These are phyloP conservation scores for Sympetrum striolatum DNA, from an alignment of 2,888 invertebrate species.

Conservation along the genomic window DNA sequence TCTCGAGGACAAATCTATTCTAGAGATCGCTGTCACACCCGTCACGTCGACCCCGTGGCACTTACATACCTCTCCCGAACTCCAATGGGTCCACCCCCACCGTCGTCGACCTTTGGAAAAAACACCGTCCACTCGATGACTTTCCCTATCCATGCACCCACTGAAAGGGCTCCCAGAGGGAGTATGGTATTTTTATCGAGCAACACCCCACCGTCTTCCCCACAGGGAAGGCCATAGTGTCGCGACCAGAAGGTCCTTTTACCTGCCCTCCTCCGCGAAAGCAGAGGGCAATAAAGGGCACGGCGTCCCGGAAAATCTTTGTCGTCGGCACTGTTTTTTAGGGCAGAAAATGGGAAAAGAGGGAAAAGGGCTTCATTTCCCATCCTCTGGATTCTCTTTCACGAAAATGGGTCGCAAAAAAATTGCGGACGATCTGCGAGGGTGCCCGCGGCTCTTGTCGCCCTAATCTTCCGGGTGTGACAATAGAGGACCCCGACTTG, in stretches of 20 bases:
- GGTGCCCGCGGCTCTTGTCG: neutral
- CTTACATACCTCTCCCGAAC: neutral
- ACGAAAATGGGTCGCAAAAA: slow-evolving; percentile 10
- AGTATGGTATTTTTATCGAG: neutral
- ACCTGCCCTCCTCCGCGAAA: neutral
- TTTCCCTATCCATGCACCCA: neutral
- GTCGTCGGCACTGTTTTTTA: slow-evolving; percentile 20
- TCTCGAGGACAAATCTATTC: slow-evolving; percentile 42
- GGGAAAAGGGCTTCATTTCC: neutral
- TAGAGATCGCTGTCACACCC: slow-evolving; percentile 40
- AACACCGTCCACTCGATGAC: neutral
- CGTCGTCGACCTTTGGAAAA: neutral
- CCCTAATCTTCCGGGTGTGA: neutral
- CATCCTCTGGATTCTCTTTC: slow-evolving; percentile 1
- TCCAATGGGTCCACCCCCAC: neutral
- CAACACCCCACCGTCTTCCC: neutral
- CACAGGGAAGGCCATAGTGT: neutral
- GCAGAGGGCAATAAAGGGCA: neutral
- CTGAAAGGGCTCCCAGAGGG: neutral
- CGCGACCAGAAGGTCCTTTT: neutral
- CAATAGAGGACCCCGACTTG: no score
- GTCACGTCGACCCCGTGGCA: slow-evolving; percentile 2
- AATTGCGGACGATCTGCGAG: neutral
- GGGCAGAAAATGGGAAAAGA: neutral
- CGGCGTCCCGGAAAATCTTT: slow-evolving; percentile 35